These are phyloP conservation scores for Rotaria sp. DNA, from an alignment of 2,888 invertebrate species.

Conservation along the genomic window DNA sequence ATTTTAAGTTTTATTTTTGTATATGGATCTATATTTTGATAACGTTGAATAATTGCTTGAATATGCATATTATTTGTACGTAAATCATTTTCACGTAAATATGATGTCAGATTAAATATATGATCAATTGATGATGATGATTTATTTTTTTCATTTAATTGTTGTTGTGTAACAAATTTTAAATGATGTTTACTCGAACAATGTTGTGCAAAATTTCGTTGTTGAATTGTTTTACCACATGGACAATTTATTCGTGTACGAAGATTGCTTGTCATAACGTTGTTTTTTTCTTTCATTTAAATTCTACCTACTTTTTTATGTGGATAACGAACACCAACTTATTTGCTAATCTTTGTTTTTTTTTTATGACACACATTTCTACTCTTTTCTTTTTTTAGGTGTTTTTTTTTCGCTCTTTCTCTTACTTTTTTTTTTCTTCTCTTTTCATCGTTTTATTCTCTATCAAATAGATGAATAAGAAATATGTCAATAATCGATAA, in stretches of 20 bases:
- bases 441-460: background rate
- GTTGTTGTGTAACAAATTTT: background rate
- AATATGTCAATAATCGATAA: background rate
- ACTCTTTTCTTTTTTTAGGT: background rate
- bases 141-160: background rate
- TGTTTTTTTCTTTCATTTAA: background rate
- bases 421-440: background rate
- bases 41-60: background rate
- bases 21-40: background rate
- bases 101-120: background rate
- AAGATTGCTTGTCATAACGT: background rate
- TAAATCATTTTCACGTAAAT: background rate
- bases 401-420: background rate
- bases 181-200: slow-evolving; percentile 4
- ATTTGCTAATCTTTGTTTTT: background rate
- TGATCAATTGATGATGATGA: background rate
- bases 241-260: background rate
- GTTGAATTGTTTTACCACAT: background rate
- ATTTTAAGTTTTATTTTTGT: background rate
- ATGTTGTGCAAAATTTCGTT: background rate
- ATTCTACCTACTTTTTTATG: background rate
- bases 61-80: background rate
- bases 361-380: background rate
- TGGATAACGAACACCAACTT: background rate
- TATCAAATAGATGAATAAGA: background rate